Base-by-base conservation (phyloP, 2,113 vertebrate species). In the Hylia prasina region DNA sequence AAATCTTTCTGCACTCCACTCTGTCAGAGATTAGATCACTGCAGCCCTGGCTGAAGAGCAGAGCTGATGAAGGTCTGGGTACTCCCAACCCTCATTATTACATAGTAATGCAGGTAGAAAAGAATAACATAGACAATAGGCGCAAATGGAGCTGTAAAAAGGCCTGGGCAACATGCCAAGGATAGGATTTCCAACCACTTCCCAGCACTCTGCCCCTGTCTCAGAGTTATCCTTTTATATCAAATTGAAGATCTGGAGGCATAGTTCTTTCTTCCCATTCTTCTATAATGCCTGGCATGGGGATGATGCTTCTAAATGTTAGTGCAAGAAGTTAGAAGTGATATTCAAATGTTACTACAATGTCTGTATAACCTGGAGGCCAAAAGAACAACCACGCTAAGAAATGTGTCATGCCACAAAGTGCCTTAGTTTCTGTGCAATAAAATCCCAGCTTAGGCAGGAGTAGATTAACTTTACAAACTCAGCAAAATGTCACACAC, bases 121-220 rank as follows among this genome's bases (percentile, higher is more conserved):
- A 79, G 60, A 84, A 65, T 48, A 85, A 64, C 48, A n/a, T 8
- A 82, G 53, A 39, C 40, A 77, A 35, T 45, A 79, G 48, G 48
- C 61, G 35, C 13, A 94, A 95, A 83, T 22, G 82, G 61, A 95
- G 37, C n/a, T 84, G 51, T 89, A 70, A 48, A 94, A 91, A 37
- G 13, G 19, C 35, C 78, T 76, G 63, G 44, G 81, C 31, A 93
- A 61, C 20, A 40, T n/a, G 73, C 57, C 61, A 94, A 61, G 33
- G 19, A 13, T 35, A 79, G 18, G 11, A 57, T 71, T 54, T 15
- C 28, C 79, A 95, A 6, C 17, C 20, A 48, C 22, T 64, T 94
- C 28, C 65, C 22, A 42, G 16, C 40, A 37, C 13, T 83, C 56
- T 94, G 16, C 25, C 75, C 81, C 33, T 2, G 2, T 58, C 40